Evolutionary conservation across 2,113 vertebrate genomes (phyloP), one percentile per base, ranked within the genome.

Genomic region (Cyanoramphus novaezelandiae): DNA sequence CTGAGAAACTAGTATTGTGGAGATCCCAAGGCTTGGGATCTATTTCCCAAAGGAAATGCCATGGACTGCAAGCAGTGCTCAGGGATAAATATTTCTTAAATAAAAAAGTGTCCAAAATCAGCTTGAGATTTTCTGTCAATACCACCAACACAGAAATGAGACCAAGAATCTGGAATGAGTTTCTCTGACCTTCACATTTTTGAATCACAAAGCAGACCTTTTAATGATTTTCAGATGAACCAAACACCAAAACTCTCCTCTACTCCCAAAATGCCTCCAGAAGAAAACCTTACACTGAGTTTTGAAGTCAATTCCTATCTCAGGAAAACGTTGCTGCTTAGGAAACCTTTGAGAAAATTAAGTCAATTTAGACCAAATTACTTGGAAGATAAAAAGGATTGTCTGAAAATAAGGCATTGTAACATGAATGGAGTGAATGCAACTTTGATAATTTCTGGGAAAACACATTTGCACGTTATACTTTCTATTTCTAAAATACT

Each of bases 401-500:
- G 15, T 29, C 31, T 90, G 67, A 82, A 92, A 85, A 83, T 49
- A 91, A 63, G 25, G 33, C 27, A 67, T 35, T 13, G 13, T 59
- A 57, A 57, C 41, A 71, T 13, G 43, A 86, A 81, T 29, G 23
- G 33, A 75, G 11, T 41, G 35, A 81, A 70, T 50, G 64, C 1
- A 27, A 68, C 29, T 87, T 57, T 43, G 71, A 75, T 24, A 88
- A 53, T 77, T 94, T 88, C 53, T 90, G 43, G 17, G 16, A 82
- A 90, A 82, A 90, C 29, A 60, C 13, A 71, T 52, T 67, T 83
- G 49, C 52, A 84, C 23, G 52, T 76, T 78, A 39, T 70, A 44
- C 33, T 86, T 78, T 43, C 74, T 76, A 16, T 50, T 89, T 85
- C 25, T 50, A 78, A 86, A 72, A 27, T 3, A 37, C 33, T 83